A percentile compares a stretch with the other conserved stretches of the same genome.
Evolutionary conservation across 2,797 vertebrate species (phyloP).

Genomic region (Vultur gryphus): DNA sequence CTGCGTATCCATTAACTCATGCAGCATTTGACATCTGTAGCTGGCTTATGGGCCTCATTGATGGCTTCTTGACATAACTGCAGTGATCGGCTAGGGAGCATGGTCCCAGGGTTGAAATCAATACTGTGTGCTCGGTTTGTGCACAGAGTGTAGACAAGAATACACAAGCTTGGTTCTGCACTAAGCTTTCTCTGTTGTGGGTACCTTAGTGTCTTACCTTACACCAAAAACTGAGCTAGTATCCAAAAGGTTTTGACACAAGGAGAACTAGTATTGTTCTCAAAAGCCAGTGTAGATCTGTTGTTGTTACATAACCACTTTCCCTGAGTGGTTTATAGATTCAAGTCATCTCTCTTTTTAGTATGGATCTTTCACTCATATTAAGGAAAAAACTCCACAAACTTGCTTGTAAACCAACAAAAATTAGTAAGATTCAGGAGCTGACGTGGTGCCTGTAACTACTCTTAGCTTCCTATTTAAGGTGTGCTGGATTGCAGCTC

Average conservation of each 20-base stretch:
- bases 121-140: background rate
- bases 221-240: background rate
- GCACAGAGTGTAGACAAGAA: background rate
- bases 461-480: background rate
- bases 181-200: background rate
- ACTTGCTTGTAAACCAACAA: background rate
- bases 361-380: background rate
- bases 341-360: background rate
- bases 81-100: background rate
- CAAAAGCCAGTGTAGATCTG: background rate
- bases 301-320: background rate
- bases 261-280: background rate
- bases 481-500: background rate
- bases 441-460: background rate
- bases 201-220: background rate
- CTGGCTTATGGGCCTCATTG: background rate
- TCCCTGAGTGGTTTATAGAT: rapidly evolving
- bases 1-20: background rate
- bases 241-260: background rate
- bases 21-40: background rate
- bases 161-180: background rate
- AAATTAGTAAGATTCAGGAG: background rate
- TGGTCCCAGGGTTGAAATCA: background rate
- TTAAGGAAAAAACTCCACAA: background rate
- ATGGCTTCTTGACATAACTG: background rate